phyloP scores from a whole-genome alignment of 2,113 vertebrate species.

The Polypterus senegalus region DNA sequence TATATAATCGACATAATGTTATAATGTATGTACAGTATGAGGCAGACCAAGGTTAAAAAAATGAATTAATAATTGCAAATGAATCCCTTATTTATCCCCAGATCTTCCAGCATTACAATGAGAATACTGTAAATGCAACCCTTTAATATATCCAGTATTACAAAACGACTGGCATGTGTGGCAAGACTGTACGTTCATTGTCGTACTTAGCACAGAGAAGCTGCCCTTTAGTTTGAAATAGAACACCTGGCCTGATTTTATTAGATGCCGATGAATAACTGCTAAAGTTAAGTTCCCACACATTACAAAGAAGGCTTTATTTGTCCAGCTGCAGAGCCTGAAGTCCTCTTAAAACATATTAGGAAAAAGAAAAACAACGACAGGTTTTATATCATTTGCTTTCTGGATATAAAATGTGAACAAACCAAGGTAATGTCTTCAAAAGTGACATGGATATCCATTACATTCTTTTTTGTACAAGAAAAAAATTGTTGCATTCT shows the following conservation, averaged over 20 bases:
- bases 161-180: constrained; percentile 20
- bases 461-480: constrained; percentile 18
- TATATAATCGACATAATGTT: no score
- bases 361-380: constrained; percentile 13
- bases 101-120: no score
- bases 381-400: constrained; percentile 19
- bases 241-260: constrained; percentile 31
- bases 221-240: constrained; percentile 24
- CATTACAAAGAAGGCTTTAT: constrained; percentile 30
- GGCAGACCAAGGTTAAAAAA: no score
- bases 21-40: no score
- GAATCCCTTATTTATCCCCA: no score
- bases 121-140: no score
- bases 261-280: constrained; percentile 32
- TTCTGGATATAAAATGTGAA: constrained; percentile 16
- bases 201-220: constrained; percentile 11
- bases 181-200: constrained; percentile 14
- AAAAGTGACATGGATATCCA: no score
- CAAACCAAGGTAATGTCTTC: no score
- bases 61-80: no score
- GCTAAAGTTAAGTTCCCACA: constrained; percentile 25
- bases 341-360: constrained; percentile 16
- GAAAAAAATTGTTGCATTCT: constrained; percentile 26
- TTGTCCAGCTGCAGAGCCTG: constrained; percentile 31
- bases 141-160: no score